Evolutionary conservation across 1,140 invertebrate species (phyloP), one percentile per base, ranked within the genome.

Genomic region (Parasteatoda tepidariorum): DNA sequence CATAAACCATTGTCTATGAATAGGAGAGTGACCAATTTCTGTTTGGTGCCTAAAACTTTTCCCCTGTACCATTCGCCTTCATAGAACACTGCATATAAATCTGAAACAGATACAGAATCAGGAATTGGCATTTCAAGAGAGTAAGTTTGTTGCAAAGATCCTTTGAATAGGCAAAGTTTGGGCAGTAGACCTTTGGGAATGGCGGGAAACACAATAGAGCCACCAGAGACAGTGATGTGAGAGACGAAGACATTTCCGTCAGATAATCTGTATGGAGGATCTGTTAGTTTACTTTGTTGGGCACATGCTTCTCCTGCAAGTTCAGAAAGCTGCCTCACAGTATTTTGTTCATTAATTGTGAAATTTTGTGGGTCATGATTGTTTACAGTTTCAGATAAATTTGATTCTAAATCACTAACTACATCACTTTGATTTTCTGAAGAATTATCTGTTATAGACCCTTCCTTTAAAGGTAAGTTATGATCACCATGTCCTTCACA

Each of bases 11-110:
- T 34, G 48, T 82, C 78, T 28, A 82, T 61, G 13, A 82, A 28
- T 3, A 62, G 41, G 22, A 71, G 18, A 28, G 33, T 70, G 3
- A 71, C 2, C 28, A 24, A 38, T n/a, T 71, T 67, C 13, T 71
- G 54, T 24, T 41, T 31, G 13, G 24, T 30, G 11, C 3, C 22
- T 4, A 82, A 6, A 13, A 82, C 24, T 22, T 82, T 61, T 4
- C 54, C 78, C 18, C 78, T 70, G 30, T 30, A 41, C 78, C 78
- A 82, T 30, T n/a, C 33, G 22, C 57, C 67, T 41, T 79, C 31
- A 3, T 9, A 70, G 30, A 54, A 22, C 13, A 82, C 67, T 30
- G 55, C 78, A 82, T 33, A 70, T 11, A 82, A 31, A 11, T 79
- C 28, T 15, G 62, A 79, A n/a, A 54, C 31, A 18, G n/a, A 38